Evolutionary conservation across 2,888 invertebrate genomes (phyloP).

Genomic region (Mechanitis mazaeus): DNA sequence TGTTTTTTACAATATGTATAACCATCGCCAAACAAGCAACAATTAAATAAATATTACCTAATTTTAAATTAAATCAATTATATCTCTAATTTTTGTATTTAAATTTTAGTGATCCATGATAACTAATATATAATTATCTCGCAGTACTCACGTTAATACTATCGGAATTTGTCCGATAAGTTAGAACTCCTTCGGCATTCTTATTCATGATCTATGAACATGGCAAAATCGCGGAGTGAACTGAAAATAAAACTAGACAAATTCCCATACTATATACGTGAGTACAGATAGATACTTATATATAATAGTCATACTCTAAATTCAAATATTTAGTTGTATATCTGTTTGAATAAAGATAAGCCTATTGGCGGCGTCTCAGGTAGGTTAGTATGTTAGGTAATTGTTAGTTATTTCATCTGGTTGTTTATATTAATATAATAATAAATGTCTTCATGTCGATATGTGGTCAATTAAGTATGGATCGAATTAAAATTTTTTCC

Average conservation of each 20-base stretch:
- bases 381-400: slow-evolving; percentile 56
- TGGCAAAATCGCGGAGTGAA: too few species aligned
- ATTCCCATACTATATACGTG: too few species aligned
- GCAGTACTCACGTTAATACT: too few species aligned
- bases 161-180: too few species aligned
- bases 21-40: slow-evolving; percentile 58
- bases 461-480: slow-evolving; percentile 69
- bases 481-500: slow-evolving; percentile 45
- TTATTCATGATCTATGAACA: too few species aligned
- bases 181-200: too few species aligned
- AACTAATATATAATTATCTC: too few species aligned
- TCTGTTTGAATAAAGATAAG: slow-evolving; percentile 37
- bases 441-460: slow-evolving; percentile 58
- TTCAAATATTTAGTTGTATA: slow-evolving; percentile 23
- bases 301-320: not conserved
- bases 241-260: too few species aligned
- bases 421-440: slow-evolving; percentile 60
- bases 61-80: slow-evolving; percentile 12
- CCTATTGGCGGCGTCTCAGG: slow-evolving; percentile 63
- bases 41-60: not conserved
- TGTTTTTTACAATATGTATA: slow-evolving; percentile 48
- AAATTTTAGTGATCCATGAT: too few species aligned
- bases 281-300: too few species aligned
- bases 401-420: slow-evolving; percentile 53
- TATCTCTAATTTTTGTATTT: not conserved